A percentile compares a stretch with the other conserved stretches of the same genome.
Conservation (phyloP, 2,113 vertebrate species). For the Pontoporia blainvillei region DNA sequence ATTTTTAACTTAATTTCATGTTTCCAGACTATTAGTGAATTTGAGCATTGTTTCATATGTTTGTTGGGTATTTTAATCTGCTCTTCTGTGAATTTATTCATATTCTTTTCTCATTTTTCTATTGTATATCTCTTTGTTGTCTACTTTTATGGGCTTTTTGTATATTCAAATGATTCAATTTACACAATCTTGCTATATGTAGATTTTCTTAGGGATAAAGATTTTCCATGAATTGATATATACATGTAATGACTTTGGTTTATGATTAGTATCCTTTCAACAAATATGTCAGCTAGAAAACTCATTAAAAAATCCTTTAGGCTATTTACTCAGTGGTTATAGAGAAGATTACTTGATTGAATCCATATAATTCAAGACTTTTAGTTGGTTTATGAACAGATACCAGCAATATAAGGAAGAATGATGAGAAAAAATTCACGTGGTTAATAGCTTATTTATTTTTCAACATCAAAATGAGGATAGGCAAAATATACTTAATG, state of each 20-base stretch:
- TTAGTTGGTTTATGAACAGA: background rate
- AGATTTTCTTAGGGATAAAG: background rate
- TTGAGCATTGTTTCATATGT: background rate
- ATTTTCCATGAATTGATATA: background rate
- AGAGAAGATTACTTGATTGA: background rate
- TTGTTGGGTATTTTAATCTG: background rate
- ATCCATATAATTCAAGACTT: background rate
- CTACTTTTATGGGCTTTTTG: background rate
- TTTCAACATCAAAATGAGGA: slow-evolving; percentile 5
- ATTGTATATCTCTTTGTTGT: background rate
- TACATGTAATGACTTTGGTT: background rate
- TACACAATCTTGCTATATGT: background rate
- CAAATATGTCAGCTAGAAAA: background rate
- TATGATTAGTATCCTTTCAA: slow-evolving; percentile 1
- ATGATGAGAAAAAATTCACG: background rate
- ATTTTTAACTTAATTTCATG: background rate
- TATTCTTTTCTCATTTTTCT: background rate
- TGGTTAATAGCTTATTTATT: background rate
- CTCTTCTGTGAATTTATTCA: background rate
- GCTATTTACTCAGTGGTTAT: background rate
- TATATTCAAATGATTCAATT: background rate
- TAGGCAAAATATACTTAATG: background rate
- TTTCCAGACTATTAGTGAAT: background rate
- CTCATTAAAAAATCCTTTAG: background rate
- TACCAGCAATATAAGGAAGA: background rate